A percentile compares a stretch with the other conserved stretches of the same genome.
These are phyloP conservation scores for Eolophus roseicapilla DNA, from an alignment of 2,113 vertebrate species.

Conservation along the genomic window DNA sequence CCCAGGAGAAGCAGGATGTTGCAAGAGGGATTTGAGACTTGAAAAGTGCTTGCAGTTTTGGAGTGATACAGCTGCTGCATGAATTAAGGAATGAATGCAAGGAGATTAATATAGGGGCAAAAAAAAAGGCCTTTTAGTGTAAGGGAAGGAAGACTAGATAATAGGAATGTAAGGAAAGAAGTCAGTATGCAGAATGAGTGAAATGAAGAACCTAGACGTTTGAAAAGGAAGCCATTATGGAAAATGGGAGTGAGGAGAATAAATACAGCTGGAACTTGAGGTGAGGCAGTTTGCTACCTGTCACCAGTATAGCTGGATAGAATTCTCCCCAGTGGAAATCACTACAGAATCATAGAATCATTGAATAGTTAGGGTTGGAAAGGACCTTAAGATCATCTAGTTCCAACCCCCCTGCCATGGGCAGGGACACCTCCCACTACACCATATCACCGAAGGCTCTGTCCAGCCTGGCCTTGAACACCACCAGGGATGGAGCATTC, in stretches of 20 bases:
- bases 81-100: not conserved
- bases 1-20: not conserved
- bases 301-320: not conserved
- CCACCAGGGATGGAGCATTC: too few relatives aligned
- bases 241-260: not conserved
- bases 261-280: not conserved
- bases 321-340: not conserved
- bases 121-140: not conserved
- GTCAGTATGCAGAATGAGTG: not conserved
- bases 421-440: too few relatives aligned
- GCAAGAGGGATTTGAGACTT: not conserved
- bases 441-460: too few relatives aligned
- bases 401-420: too few relatives aligned
- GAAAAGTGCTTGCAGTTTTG: not conserved
- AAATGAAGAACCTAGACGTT: not conserved
- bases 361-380: too few relatives aligned
- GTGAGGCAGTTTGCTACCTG: not conserved
- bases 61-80: not conserved
- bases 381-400: too few relatives aligned
- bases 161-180: not conserved
- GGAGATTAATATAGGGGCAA: not conserved
- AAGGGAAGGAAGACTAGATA: not conserved
- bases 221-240: not conserved
- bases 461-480: too few relatives aligned
- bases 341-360: too few relatives aligned